Conservation (phyloP, 2,113 vertebrate species). For the Podiceps cristatus region DNA sequence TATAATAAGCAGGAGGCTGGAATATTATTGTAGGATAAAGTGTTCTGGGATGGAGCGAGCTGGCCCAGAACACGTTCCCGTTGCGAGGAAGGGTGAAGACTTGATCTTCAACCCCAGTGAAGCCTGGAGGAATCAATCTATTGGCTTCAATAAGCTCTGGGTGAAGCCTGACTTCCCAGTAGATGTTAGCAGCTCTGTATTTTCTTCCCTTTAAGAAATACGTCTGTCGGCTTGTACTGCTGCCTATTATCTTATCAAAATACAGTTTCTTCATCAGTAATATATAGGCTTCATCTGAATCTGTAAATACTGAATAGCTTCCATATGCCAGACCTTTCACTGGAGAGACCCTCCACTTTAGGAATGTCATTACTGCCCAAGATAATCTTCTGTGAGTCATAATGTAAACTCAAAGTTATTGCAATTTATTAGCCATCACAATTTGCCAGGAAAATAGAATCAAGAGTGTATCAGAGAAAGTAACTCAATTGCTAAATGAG, state of each 20-base stretch:
- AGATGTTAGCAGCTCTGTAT: background rate
- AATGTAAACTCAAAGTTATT: slow-evolving; percentile 73
- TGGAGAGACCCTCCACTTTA: slow-evolving; percentile 64
- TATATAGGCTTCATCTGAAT: slow-evolving; percentile 51
- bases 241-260: slow-evolving; percentile 78
- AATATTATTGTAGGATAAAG: slow-evolving; percentile 67
- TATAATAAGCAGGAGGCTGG: slow-evolving; percentile 29
- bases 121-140: background rate
- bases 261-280: slow-evolving; percentile 67
- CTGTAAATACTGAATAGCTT: slow-evolving; percentile 70
- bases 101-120: background rate
- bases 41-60: background rate
- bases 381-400: slow-evolving; percentile 70
- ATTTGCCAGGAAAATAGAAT: slow-evolving; percentile 56
- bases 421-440: slow-evolving; percentile 73
- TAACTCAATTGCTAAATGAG: slow-evolving; percentile 12
- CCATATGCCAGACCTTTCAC: slow-evolving; percentile 73
- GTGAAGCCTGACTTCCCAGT: background rate
- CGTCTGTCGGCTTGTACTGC: background rate
- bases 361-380: slow-evolving; percentile 71
- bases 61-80: background rate
- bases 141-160: background rate
- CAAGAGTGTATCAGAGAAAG: background rate
- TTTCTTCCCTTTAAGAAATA: background rate
- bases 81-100: background rate